Evolutionary conservation across 2,888 invertebrate genomes (phyloP).

Genomic region (Pristionchus exspectatus): DNA sequence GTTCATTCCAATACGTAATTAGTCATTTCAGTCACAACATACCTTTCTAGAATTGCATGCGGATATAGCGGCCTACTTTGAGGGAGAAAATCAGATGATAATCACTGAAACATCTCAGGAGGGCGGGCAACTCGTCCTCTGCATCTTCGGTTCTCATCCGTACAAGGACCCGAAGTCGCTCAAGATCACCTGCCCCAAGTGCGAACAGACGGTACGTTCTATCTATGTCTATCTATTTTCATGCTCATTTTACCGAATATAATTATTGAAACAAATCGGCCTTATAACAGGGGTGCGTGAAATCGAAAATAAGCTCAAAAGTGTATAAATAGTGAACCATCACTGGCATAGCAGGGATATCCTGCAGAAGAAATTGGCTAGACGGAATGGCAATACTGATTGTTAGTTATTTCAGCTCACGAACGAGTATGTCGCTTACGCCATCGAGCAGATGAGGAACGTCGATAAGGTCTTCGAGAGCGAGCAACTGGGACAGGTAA

Average conservation of each 20-base stretch:
- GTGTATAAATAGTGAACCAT: too few species aligned
- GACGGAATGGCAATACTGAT: too few species aligned
- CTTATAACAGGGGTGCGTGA: too few species aligned
- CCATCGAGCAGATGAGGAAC: conserved; percentile 67
- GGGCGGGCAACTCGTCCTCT: conserved; percentile 55
- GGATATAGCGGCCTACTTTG: background rate
- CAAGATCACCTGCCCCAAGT: conserved; percentile 66
- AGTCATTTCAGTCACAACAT: too few species aligned
- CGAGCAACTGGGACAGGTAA: conserved; percentile 62
- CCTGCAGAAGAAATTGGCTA: too few species aligned
- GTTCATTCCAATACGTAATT: too few species aligned
- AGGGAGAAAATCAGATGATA: background rate
- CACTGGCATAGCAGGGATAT: too few species aligned
- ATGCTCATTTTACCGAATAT: background rate
- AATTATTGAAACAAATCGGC: too few species aligned
- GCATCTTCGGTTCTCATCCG: conserved; percentile 64
- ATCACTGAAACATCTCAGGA: conserved; percentile 45
- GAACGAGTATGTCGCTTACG: conserved; percentile 63
- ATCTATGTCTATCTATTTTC: background rate
- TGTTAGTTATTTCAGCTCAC: conserved; percentile 56
- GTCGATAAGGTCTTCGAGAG: conserved; percentile 66
- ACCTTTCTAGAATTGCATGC: too few species aligned
- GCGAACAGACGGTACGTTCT: conserved; percentile 56
- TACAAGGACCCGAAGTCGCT: conserved; percentile 65
- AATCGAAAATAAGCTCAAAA: too few species aligned